A percentile compares a stretch with the other conserved stretches of the same genome.
Evolutionary conservation across 2,113 vertebrate species (phyloP).

Genomic region (Corydoras sp.): DNA sequence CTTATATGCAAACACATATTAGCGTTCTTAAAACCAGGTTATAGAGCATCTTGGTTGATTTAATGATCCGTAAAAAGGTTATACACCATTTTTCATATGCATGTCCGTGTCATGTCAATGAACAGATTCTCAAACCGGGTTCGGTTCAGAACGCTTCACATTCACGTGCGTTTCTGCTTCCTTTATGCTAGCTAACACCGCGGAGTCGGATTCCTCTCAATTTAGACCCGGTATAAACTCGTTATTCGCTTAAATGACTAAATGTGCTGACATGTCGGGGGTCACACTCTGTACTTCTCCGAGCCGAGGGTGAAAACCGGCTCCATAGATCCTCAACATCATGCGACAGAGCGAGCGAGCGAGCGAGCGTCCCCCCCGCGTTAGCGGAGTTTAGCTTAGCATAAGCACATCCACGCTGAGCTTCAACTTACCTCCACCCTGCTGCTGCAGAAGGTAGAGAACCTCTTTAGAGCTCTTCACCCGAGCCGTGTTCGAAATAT

Average conservation of each 20-base stretch:
- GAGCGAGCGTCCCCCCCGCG: not conserved
- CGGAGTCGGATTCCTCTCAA: not conserved
- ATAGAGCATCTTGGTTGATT: too few relatives aligned
- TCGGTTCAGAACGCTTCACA: not conserved
- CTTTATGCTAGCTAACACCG: not conserved
- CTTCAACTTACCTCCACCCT: constrained; percentile 36
- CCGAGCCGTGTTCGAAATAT: not conserved
- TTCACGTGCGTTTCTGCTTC: not conserved
- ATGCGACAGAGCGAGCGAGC: not conserved
- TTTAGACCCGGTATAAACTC: too few relatives aligned
- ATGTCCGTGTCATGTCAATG: constrained; percentile 8
- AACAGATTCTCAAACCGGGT: not conserved
- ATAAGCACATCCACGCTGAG: not conserved
- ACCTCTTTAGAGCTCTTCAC: not conserved
- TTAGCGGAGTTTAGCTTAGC: constrained; percentile 34
- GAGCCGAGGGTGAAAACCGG: not conserved
- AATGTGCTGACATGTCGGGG: not conserved
- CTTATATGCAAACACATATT: too few relatives aligned
- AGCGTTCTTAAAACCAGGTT: too few relatives aligned
- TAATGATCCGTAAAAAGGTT: too few relatives aligned
- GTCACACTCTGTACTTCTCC: not conserved
- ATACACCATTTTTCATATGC: too few relatives aligned
- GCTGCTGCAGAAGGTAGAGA: constrained; percentile 5
- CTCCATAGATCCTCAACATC: not conserved
- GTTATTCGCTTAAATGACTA: not conserved